phyloP scores from a whole-genome alignment of 2,797 vertebrate species.

The Poecilia wingei region DNA sequence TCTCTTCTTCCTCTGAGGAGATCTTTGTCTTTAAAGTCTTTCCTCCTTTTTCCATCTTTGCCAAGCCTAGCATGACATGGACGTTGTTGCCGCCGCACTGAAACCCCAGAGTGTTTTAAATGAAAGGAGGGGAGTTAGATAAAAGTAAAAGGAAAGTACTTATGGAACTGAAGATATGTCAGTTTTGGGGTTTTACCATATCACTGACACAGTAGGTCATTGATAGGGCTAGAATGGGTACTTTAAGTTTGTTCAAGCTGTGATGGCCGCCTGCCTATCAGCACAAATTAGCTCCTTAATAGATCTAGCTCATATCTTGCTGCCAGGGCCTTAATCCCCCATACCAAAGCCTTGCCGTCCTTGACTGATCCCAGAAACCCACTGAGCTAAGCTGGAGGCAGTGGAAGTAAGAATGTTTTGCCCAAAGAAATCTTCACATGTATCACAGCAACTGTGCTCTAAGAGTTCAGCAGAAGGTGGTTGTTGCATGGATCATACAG shows the following conservation, averaged over 20 bases:
- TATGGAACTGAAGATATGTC: conserved; percentile 33
- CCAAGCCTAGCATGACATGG: conserved; percentile 55
- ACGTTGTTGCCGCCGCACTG: conserved; percentile 45
- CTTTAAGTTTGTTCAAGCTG: conserved; percentile 27
- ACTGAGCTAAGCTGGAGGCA: conserved; percentile 45
- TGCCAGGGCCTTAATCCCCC: conserved; percentile 65
- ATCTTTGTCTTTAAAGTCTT: conserved; percentile 66
- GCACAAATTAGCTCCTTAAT: conserved; percentile 46
- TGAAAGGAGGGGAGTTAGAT: conserved; percentile 31
- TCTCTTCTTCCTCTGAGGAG: conserved; percentile 49
- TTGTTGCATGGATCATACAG: conserved; percentile 46
- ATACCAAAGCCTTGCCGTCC: conserved; percentile 65
- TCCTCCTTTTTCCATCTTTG: conserved; percentile 59
- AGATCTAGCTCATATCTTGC: conserved; percentile 59
- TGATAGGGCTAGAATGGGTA: conserved; percentile 23
- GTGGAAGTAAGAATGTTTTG: conserved; percentile 52
- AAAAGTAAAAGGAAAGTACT: conserved; percentile 39
- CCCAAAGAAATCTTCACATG: conserved; percentile 43
- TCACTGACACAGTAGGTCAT: conserved; percentile 18
- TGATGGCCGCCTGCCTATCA: conserved; percentile 43
- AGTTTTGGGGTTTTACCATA: conserved; percentile 29
- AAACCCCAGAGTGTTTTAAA: conserved; percentile 41
- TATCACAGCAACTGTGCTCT: conserved; percentile 43
- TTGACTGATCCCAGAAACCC: conserved; percentile 65
- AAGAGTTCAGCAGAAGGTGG: conserved; percentile 51